A percentile compares a stretch with the other conserved stretches of the same genome.
phyloP scores from a whole-genome alignment of 2,888 invertebrate species.

The Neoaliturus tenellus region DNA sequence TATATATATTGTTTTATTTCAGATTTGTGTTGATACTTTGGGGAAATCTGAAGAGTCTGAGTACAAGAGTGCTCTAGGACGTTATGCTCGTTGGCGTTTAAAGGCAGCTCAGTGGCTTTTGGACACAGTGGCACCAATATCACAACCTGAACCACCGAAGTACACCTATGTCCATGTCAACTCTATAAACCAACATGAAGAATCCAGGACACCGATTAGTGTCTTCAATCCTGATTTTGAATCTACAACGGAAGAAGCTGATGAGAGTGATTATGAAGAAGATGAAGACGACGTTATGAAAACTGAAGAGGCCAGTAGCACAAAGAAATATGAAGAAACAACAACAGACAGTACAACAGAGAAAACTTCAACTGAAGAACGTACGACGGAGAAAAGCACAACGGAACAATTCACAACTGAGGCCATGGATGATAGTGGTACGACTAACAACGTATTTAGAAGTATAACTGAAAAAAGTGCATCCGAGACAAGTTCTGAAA shows the following conservation, averaged over 20 bases:
- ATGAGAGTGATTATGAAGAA: not conserved
- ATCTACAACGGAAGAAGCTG: not conserved
- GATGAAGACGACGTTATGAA: not conserved
- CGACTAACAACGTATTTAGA: too few relatives aligned
- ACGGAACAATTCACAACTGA: not conserved
- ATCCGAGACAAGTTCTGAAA: not conserved
- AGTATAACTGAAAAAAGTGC: not conserved
- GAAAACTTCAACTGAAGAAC: not conserved
- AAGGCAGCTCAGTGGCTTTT: constrained; percentile 57
- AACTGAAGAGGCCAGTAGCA: not conserved
- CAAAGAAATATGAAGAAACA: not conserved
- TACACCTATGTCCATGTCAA: too few relatives aligned
- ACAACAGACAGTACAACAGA: not conserved
- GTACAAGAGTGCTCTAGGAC: constrained; percentile 35
- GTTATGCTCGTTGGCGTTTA: constrained; percentile 46
- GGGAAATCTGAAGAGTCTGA: constrained; percentile 46
- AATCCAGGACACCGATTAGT: not conserved
- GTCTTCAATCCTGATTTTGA: not conserved
- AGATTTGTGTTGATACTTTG: constrained; percentile 45
- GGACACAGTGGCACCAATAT: constrained; percentile 33
- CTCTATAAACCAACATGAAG: not conserved
- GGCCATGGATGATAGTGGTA: too few relatives aligned
- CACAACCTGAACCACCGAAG: not conserved
- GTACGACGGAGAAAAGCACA: not conserved
- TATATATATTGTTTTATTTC: too few relatives aligned